Evolutionary conservation across 2,113 vertebrate species (phyloP), one percentile per base, ranked within the genome.

Genomic region (Lophura nycthemera): DNA sequence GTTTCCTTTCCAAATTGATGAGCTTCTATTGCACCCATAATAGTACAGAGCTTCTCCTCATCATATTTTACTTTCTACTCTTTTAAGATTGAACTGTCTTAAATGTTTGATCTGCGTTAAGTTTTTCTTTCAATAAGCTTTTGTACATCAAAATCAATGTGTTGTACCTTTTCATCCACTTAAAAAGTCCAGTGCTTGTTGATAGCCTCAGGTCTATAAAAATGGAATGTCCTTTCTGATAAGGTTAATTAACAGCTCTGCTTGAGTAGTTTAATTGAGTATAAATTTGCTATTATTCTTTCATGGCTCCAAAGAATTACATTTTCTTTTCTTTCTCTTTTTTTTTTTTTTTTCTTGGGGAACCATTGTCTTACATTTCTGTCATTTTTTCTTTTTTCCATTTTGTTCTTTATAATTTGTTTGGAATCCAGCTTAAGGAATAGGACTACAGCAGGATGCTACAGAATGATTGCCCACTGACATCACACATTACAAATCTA

Each of bases 161-260:
- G 81, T 85, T 65, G 24, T 65, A 95, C 85, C 93, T 96, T 95
- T 88, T 91, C 69, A 86, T 91, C 83, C 57, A 86, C 85, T 93
- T 95, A 86, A 93, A 91, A 92, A 90, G 93, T 96, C 81, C 94
- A 90, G 83, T 76, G 10, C 65, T 94, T 84, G 54, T 83, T 84
- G 95, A 87, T 95, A 94, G 96, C 96, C 95, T 96, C 86, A 96
- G 94, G 95, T 96, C 92, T 95, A 87, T 96, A 96, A 96, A 97
- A 97, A 96, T 95, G 83, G 88, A 97, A 92, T 95, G 94, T 97
- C 95, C 91, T 97, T 95, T 96, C 82, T 96, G 91, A 97, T 94
- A 97, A 96, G 96, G 94, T 97, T 96, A 97, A 97, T 97, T 97
- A 96, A 96, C 93, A 95, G 85, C 93, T 95, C 83, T 96, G 89